Evolutionary conservation across 2,888 invertebrate genomes (phyloP).

Genomic region (Halocaridina rubra): DNA sequence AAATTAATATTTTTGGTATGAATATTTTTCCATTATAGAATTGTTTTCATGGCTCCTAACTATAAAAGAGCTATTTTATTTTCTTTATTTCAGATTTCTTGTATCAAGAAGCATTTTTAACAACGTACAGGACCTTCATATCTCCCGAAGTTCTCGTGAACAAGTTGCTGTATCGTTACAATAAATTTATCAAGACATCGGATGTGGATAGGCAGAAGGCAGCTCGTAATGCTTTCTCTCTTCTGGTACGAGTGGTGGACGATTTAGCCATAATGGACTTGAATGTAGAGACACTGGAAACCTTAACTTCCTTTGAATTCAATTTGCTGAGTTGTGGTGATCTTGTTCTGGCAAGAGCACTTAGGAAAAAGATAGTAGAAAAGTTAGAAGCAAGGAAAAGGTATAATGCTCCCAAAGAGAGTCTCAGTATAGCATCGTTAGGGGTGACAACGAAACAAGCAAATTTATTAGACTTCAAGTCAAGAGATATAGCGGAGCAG

Average conservation of each 20-base stretch:
- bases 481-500: conserved; percentile 95
- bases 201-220: conserved; percentile 76
- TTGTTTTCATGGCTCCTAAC: no score
- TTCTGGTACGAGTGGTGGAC: conserved; percentile 93
- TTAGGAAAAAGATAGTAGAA: conserved; percentile 90
- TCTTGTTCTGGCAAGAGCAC: conserved; percentile 87
- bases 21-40: no score
- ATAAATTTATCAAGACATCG: conserved; percentile 76
- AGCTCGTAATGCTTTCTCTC: conserved; percentile 87
- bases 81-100: conserved; percentile 75
- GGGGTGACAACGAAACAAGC: conserved; percentile 67
- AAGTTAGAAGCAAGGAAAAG: conserved; percentile 76
- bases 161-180: conserved; percentile 84
- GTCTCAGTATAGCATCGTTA: conserved; percentile 22
- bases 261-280: conserved; percentile 92
- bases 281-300: conserved; percentile 81
- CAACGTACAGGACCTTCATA: conserved; percentile 96
- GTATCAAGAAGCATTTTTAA: conserved; percentile 97
- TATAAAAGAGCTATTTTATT: no score
- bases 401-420: conserved; percentile 40
- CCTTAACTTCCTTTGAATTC: conserved; percentile 92
- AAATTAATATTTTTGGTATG: no score
- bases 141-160: conserved; percentile 86
- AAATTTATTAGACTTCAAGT: conserved; percentile 90
- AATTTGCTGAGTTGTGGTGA: conserved; percentile 93